Evolutionary conservation across 2,888 invertebrate species (phyloP), one percentile per base, ranked within the genome.

Genomic region (Napeogenes inachia): DNA sequence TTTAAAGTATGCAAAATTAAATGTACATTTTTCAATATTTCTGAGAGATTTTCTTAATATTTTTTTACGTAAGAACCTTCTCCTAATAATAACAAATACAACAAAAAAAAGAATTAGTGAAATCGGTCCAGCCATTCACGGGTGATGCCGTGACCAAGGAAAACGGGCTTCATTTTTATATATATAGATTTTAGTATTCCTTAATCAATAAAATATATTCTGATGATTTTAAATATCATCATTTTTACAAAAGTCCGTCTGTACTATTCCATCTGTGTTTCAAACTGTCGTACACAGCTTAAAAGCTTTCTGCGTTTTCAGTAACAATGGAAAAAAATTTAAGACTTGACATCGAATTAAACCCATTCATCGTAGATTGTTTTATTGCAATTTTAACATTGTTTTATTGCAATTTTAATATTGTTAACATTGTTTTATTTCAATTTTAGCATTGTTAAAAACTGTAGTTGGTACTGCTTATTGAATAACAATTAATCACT

Each of bases 301-400:
- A 83, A 85, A 84, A 83, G 82, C 80, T 80, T 82, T 80, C 63
- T 57, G 66, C 68, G 64, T 73, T 79, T 84, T 82, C 21, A 50
- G n/a, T 50, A 30, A 50, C 50, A 50, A 50, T 50, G 30, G 50
- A 12, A 50, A 42, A 30, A 50, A 50, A 21, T 50, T 50, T 30
- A 21, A 50, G 50, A 3, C 50, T 50, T 30, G 50, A 50, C 50
- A 50, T 50, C 30, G 5, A 30, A 30, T 50, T 50, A 50, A 50
- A 30, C 30, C 50, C 30, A 50, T 50, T 50, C 30, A 50, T 30
- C 12, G 50, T 50, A 12, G 12, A 50, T 50, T 30, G 21, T 50
- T 50, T 30, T 13, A 30, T 50, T 50, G 8, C 3, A 10, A 21
- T 50, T 13, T 50, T 50, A 30, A 30, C 30, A 30, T 47, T 13